Percentiles rank a stretch among this genome's conserved stretches.
Evolutionary conservation across 2,797 vertebrate species (phyloP).

Genomic region (Aselliscus stoliczkanus): DNA sequence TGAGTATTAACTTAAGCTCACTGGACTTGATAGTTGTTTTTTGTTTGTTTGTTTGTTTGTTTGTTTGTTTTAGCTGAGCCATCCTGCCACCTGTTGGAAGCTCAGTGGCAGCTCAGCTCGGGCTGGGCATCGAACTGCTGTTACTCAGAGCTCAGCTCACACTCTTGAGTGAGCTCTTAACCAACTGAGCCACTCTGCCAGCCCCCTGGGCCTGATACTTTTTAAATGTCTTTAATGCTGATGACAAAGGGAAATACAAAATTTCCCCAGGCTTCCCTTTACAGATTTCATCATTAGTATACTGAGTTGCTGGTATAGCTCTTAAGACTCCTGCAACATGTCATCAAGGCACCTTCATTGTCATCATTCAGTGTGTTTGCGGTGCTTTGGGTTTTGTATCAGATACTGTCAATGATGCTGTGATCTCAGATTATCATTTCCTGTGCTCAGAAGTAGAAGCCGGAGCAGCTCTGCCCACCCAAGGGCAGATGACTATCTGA

Average conservation of each 20-base stretch:
- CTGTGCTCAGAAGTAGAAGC: not conserved
- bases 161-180: no score
- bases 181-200: no score
- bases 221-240: not conserved
- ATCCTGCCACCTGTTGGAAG: no score
- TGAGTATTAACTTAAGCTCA: not conserved
- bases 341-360: rapidly evolving
- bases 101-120: no score
- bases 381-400: not conserved
- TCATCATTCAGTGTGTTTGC: no score
- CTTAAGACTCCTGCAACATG: not conserved
- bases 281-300: not conserved
- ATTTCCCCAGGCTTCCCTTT: not conserved
- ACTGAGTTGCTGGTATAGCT: not conserved
- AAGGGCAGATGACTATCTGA: not conserved
- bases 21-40: not conserved
- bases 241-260: not conserved
- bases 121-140: no score
- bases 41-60: no score
- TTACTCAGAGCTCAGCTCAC: no score
- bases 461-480: no score
- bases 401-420: not conserved
- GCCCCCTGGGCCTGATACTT: not conserved
- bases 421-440: not conserved
- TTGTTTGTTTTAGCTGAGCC: no score